Percentiles rank a stretch among this genome's conserved stretches.
Conservation (phyloP, 2,888 invertebrate genomes). For the Lapara coniferarum region DNA sequence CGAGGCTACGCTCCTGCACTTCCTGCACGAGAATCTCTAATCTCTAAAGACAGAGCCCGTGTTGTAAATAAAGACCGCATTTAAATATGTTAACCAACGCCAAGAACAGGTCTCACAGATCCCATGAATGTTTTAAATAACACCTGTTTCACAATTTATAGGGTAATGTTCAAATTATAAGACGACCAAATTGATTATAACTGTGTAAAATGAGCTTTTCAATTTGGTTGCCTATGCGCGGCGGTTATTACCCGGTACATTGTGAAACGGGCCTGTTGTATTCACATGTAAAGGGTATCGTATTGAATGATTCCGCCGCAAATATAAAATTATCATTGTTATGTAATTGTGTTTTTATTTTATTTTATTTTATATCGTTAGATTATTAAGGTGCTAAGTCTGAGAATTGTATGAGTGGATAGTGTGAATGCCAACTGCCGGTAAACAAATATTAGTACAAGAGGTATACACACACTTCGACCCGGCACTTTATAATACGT, state of each 20-base stretch:
- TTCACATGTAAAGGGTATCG: conserved; percentile 10
- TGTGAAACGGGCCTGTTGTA: background rate
- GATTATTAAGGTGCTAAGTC: background rate
- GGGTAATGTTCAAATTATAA: background rate
- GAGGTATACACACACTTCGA: background rate
- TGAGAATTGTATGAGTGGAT: background rate
- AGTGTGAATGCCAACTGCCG: background rate
- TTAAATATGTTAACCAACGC: conserved; percentile 10
- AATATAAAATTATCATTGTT: conserved; percentile 7
- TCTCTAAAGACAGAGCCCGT: background rate
- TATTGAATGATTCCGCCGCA: conserved; percentile 1
- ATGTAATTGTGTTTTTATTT: background rate
- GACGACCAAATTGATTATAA: background rate
- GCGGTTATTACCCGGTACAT: background rate
- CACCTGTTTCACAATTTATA: background rate
- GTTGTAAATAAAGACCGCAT: conserved; percentile 12
- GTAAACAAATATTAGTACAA: background rate
- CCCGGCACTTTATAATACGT: too few relatives aligned
- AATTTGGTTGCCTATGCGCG: too few relatives aligned
- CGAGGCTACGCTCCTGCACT: conserved; percentile 96
- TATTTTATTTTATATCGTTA: background rate
- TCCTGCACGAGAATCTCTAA: conserved; percentile 87
- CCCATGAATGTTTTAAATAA: background rate
- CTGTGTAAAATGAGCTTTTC: background rate
- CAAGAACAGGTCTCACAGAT: conserved; percentile 1